Percentiles rank a stretch among this genome's conserved stretches.
These are phyloP conservation scores for Lacanobia wlatinum DNA, from an alignment of 2,888 invertebrate species.

Conservation along the genomic window DNA sequence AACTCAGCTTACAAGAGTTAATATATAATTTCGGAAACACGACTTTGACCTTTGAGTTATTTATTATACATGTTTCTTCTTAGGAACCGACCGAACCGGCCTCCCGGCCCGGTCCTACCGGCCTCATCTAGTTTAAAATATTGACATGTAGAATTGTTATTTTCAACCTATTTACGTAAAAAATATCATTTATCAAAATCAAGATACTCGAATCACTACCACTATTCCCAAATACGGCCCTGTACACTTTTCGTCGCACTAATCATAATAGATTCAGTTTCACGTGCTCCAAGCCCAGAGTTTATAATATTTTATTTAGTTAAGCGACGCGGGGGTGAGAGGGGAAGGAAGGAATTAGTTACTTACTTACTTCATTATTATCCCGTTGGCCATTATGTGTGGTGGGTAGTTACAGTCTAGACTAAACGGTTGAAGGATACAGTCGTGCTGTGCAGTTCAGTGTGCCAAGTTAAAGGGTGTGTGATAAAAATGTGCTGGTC, in stretches of 20 bases:
- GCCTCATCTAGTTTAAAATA: no score
- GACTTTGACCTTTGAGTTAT: no score
- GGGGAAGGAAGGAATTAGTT: constrained; percentile 28
- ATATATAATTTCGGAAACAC: no score
- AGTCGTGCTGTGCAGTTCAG: constrained; percentile 12
- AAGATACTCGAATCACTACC: not conserved
- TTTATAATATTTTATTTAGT: constrained; percentile 45
- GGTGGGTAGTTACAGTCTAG: not conserved
- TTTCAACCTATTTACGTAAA: no score
- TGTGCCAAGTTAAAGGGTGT: not conserved
- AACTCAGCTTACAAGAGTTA: no score
- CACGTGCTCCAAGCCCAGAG: constrained; percentile 42
- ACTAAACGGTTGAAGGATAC: constrained; percentile 2
- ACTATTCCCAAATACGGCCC: constrained; percentile 36
- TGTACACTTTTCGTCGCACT: constrained; percentile 55
- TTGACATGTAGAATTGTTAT: no score
- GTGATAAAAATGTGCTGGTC: constrained; percentile 50
- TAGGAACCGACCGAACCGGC: no score
- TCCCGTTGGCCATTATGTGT: constrained; percentile 28
- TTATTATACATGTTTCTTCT: no score
- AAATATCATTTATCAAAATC: no score
- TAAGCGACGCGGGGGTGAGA: not conserved
- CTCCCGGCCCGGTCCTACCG: no score
- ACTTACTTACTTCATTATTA: constrained; percentile 27
- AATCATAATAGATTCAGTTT: constrained; percentile 61